Percentiles rank a stretch among this genome's conserved stretches.
Evolutionary conservation across 30 jellyfish, hydroid and myxozoan species (phyloP).

Genomic region (Aurelia sp.): DNA sequence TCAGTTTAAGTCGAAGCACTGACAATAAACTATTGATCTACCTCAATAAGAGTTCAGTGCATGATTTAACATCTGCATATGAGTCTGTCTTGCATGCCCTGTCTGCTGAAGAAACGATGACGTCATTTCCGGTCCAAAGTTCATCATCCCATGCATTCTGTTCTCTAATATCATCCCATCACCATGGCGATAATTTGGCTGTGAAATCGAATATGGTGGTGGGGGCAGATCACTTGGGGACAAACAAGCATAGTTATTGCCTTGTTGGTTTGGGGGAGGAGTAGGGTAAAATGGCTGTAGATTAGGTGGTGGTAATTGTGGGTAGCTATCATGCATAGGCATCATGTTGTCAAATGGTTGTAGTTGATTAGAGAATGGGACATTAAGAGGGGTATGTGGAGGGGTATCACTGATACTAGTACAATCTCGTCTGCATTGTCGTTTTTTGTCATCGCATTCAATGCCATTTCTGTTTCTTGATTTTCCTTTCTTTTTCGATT

Average conservation of each 20-base stretch:
- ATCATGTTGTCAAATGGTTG: conserved; percentile 64
- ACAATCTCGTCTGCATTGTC: conserved; percentile 62
- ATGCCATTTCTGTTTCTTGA: conserved; percentile 22
- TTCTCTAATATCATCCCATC: conserved; percentile 53
- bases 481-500: conserved; percentile 56
- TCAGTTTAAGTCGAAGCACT: no score
- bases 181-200: conserved; percentile 22
- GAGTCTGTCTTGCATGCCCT: conserved; percentile 72
- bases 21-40: not conserved
- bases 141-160: conserved; percentile 42
- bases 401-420: conserved; percentile 53
- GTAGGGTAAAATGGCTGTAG: conserved; percentile 74
- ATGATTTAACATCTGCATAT: conserved; percentile 77
- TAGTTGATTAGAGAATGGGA: conserved; percentile 44
- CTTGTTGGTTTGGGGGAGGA: conserved; percentile 66
- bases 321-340: conserved; percentile 45
- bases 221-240: conserved; percentile 76
- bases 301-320: conserved; percentile 76
- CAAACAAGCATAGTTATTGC: conserved; percentile 14
- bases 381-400: conserved; percentile 51
- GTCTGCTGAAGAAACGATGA: conserved; percentile 60
- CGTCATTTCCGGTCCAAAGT: conserved; percentile 55
- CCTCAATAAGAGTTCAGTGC: conserved; percentile 73
- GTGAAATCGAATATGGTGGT: conserved; percentile 66
- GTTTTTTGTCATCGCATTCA: conserved; percentile 55